Conservation (phyloP, 2,797 vertebrate genomes). For the Dendrocincla fuliginosa region DNA sequence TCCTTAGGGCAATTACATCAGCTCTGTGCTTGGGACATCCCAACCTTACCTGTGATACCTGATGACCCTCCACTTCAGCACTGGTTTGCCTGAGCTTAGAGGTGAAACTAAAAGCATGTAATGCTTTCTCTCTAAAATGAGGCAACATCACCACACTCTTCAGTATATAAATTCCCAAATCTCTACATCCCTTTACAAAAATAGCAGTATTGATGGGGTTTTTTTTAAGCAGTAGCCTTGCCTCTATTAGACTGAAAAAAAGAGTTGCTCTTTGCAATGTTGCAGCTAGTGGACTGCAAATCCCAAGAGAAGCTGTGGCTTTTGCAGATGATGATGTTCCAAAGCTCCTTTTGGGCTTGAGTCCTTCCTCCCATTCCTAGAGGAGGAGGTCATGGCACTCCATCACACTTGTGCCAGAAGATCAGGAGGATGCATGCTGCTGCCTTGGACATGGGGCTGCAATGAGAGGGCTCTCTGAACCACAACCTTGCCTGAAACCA, state of each 20-base stretch:
- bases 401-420: background rate
- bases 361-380: background rate
- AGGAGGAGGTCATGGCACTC: background rate
- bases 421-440: rapidly evolving
- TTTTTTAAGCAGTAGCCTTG: background rate
- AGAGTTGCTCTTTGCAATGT: background rate
- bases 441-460: background rate
- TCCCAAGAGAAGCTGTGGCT: background rate
- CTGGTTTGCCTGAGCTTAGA: background rate
- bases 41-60: background rate
- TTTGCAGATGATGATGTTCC: background rate
- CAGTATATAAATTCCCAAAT: background rate
- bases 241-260: background rate
- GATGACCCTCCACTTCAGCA: background rate
- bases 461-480: background rate
- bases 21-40: background rate
- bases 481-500: background rate
- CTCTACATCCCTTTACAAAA: background rate
- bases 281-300: background rate
- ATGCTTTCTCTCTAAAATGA: background rate
- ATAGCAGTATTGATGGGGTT: rapidly evolving
- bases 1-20: background rate
- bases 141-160: background rate
- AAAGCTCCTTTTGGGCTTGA: background rate
- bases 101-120: background rate